Evolutionary conservation across 2,113 vertebrate genomes (phyloP).

Genomic region (Pygoscelis antarcticus): DNA sequence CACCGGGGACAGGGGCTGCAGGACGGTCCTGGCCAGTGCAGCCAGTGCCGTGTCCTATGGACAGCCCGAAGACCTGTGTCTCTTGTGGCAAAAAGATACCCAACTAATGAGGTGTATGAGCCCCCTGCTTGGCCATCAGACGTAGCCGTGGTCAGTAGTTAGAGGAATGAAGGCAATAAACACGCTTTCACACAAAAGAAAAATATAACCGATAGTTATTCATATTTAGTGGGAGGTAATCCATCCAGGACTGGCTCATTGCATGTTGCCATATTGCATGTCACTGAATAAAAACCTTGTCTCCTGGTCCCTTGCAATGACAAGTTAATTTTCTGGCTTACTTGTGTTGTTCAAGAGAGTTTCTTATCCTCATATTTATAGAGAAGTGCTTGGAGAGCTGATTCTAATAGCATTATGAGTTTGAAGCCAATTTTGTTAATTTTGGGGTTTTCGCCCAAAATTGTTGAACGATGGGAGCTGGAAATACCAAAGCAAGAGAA

Average conservation of each 20-base stretch:
- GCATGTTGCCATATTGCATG: fast-evolving
- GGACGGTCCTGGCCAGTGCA: background rate
- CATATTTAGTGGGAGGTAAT: background rate
- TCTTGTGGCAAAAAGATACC: background rate
- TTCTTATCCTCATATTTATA: background rate
- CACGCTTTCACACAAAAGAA: background rate
- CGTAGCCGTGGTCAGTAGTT: background rate
- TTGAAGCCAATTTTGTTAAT: background rate
- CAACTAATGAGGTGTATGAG: background rate
- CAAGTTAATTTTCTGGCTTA: background rate
- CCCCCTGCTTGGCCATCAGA: background rate
- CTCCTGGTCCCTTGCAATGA: background rate
- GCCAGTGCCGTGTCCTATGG: background rate
- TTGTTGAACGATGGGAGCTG: background rate
- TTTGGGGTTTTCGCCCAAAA: background rate
- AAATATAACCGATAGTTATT: background rate
- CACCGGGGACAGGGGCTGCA: background rate
- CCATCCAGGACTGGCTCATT: background rate
- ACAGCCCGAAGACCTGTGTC: background rate
- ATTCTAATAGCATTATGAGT: background rate
- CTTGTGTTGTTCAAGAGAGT: background rate
- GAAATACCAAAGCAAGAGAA: background rate
- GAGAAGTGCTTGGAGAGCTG: background rate
- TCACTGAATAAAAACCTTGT: background rate
- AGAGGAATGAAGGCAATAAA: background rate